Base-by-base conservation (phyloP, 30 jellyfish, hydroid and myxozoan species). In the Chironex yamaguchii region DNA sequence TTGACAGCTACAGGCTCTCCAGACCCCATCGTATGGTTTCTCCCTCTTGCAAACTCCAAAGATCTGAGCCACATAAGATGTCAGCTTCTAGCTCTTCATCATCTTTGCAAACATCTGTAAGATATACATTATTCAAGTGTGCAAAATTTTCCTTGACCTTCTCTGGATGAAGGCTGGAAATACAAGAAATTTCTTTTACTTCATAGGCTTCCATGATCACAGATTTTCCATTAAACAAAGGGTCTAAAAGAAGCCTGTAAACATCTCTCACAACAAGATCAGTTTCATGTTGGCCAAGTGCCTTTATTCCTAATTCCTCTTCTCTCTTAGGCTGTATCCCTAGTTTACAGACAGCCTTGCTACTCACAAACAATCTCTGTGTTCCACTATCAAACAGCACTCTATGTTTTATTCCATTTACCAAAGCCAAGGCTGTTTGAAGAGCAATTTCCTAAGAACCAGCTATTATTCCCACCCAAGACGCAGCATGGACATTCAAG, bases 391-490 rank as follows among this genome's bases (percentile, higher is more conserved):
- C 90, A 62, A 52, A 62, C 67, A 79, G 70, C 32, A 76, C 62
- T 52, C 82, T 25, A 62, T 49, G 42, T 27, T 34, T 76, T 12
- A 34, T 49, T 24, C 81, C 81, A 13, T 42, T 50, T n/a, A 73
- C 87, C 11, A n/a, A 25, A 17, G 81, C 50, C 28, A 30, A 21
- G 27, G 87, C 87, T 36, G 81, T 73, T 50, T 73, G 87, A 28
- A 36, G 27, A n/a, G 82, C 82, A 29, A 76, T 82, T 27, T n/a
- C n/a, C n/a, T n/a, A n/a, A n/a, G n/a, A n/a, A n/a, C n/a, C n/a
- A n/a, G n/a, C n/a, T n/a, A n/a, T n/a, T n/a, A n/a, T 69, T n/a
- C 83, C 83, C 17, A 69, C 83, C 83, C 83, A 69, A 6, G 73
- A 69, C 20, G 74, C 36, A 17, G 73, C 84, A 70, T 20, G 23